Percentiles rank a stretch among this genome's conserved stretches.
phyloP scores from a whole-genome alignment of 1,140 invertebrate genomes.

The Onthophagus taurus region DNA sequence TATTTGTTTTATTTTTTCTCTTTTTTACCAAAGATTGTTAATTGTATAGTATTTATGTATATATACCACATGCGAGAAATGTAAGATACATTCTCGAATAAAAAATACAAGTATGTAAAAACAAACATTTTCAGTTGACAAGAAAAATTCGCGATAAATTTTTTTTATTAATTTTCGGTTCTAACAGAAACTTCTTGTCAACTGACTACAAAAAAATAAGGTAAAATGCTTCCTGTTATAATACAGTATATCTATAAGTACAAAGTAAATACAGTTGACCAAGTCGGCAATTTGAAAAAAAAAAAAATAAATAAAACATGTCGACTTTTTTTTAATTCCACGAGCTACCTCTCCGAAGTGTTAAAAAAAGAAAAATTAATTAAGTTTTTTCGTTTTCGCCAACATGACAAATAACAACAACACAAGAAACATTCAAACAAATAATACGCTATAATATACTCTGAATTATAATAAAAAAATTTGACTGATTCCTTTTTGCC shows the following conservation, averaged over 20 bases:
- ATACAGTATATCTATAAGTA: conserved; percentile 33
- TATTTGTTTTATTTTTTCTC: conserved; percentile 14
- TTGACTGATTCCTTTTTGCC: too few relatives aligned
- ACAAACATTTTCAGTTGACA: too few relatives aligned
- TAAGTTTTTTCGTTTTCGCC: too few relatives aligned
- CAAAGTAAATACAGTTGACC: conserved; percentile 28
- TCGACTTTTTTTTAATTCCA: conserved; percentile 28
- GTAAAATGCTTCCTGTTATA: conserved; percentile 33
- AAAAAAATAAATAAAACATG: too few relatives aligned
- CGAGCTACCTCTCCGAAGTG: conserved; percentile 28
- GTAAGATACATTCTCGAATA: too few relatives aligned
- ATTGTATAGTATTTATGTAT: conserved; percentile 34
- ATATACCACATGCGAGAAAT: conserved; percentile 18
- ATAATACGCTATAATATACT: too few relatives aligned
- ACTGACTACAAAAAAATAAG: conserved; percentile 21
- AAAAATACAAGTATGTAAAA: too few relatives aligned
- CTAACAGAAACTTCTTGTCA: too few relatives aligned
- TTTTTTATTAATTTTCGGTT: too few relatives aligned
- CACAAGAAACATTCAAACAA: too few relatives aligned
- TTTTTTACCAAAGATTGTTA: conserved; percentile 34
- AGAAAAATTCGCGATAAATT: background rate
- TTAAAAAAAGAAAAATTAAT: conserved; percentile 7
- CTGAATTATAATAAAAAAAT: too few relatives aligned
- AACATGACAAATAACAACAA: too few relatives aligned
- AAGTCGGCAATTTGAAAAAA: conserved; percentile 21